Evolutionary conservation across 2,113 vertebrate species (phyloP).

Genomic region (Stercorarius parasiticus): DNA sequence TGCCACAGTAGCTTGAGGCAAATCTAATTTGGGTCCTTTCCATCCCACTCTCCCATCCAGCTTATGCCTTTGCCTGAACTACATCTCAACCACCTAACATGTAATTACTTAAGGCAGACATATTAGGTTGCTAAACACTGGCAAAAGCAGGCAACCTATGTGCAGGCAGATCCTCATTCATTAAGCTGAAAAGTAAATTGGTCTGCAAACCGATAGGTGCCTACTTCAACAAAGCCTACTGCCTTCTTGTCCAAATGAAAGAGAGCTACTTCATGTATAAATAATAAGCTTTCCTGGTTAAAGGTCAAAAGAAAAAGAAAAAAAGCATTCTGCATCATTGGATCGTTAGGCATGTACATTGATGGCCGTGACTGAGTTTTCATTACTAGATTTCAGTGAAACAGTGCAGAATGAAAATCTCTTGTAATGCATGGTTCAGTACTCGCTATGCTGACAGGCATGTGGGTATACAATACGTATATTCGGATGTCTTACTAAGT

Average conservation of each 20-base stretch:
- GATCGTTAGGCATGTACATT: background rate
- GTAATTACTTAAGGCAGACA: slow-evolving; percentile 14
- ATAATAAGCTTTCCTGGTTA: background rate
- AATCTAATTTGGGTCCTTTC: slow-evolving; percentile 31
- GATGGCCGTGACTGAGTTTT: background rate
- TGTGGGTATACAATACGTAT: fast-evolving
- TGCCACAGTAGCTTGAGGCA: slow-evolving; percentile 14
- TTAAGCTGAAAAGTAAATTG: background rate
- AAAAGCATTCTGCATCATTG: background rate
- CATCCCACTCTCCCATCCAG: slow-evolving; percentile 5
- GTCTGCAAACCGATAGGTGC: background rate
- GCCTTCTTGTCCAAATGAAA: background rate
- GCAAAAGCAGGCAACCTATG: background rate
- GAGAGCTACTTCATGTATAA: background rate
- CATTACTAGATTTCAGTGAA: background rate
- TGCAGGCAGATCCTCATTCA: background rate
- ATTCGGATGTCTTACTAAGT: background rate
- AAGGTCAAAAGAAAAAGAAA: background rate
- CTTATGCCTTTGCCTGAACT: slow-evolving; percentile 9
- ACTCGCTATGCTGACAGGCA: background rate
- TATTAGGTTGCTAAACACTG: background rate
- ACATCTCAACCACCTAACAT: background rate
- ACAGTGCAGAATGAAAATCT: background rate
- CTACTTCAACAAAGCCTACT: background rate
- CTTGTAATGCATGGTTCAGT: background rate